Evolutionary conservation across 2,888 invertebrate species (phyloP), one percentile per base, ranked within the genome.

Genomic region (Chelonus formosanus): DNA sequence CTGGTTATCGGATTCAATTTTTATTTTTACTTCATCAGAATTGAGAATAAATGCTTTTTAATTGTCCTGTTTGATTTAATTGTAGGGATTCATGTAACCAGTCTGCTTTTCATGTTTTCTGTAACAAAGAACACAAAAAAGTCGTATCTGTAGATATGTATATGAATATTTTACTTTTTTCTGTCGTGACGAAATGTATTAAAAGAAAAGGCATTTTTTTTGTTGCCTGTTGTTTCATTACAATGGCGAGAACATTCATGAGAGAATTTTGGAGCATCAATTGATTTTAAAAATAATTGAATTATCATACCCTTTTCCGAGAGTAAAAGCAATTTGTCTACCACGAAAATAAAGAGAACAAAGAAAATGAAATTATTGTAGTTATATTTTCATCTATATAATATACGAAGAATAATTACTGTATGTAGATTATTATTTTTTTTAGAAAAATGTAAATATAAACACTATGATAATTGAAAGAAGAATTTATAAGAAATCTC

Each of bases 41-140:
- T 43, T 53, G 52, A 20, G 44, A 20, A 34, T 44, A 20, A 61
- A 61, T 61, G 53, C 53, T 61, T 53, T 61, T 61, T 45, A 61
- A 61, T 61, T 53, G 52, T 61, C 61, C 35, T 10, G 53, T 53
- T 61, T 45, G 53, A 61, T 53, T 53, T 45, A 40, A 61, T 53
- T 53, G 32, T 61, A 45, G 35, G 4, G 53, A 61, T 52, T 61
- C 44, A 40, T 61, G 53, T 61, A 48, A 50, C 8, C 6, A 20
- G 32, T 44, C 32, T 5, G 4, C 47, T 7, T 10, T 50, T 8
- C 7, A 36, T 50, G 31, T 32, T 43, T 36, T 52, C 47, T 36
- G 20, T 40, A n/a, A 47, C 47, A 47, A 47, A 47, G 8, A 10
- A 2, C 1, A 47, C 8, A 10, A 47, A 47, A 47, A 47, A 47